phyloP scores from a whole-genome alignment of 2,888 invertebrate genomes.

The Drosophila differens region DNA sequence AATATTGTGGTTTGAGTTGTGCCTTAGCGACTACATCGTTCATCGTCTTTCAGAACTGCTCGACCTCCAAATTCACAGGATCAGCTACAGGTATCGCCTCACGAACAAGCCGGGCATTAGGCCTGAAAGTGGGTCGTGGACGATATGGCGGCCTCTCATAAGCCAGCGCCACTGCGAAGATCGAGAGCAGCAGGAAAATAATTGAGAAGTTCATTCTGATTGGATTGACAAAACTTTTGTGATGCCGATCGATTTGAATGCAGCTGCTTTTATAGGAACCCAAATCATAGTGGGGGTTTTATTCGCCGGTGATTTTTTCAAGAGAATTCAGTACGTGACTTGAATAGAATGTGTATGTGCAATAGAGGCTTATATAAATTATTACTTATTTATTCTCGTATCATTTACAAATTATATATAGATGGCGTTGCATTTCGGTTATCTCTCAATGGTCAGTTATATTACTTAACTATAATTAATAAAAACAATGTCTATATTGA shows the following conservation, averaged over 20 bases:
- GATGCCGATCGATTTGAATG: constrained; percentile 18
- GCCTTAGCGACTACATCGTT: too few relatives aligned
- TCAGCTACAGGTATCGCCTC: constrained; percentile 4
- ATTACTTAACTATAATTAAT: not conserved
- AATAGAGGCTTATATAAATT: not conserved
- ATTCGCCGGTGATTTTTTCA: constrained; percentile 13
- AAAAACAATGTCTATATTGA: not conserved
- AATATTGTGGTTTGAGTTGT: too few relatives aligned
- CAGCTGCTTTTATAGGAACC: constrained; percentile 27
- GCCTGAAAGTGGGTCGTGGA: constrained; percentile 26
- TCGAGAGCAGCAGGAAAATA: constrained; percentile 19
- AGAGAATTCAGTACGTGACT: not conserved
- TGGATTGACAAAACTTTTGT: constrained; percentile 15
- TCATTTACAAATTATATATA: not conserved
- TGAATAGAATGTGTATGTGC: not conserved
- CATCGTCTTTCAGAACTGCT: too few relatives aligned
- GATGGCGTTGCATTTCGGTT: not conserved
- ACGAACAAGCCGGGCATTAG: constrained; percentile 23
- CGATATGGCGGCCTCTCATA: constrained; percentile 12
- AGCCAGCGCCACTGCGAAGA: constrained; percentile 20
- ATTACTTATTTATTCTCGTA: not conserved
- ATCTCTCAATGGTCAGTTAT: not conserved
- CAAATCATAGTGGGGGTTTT: constrained; percentile 5
- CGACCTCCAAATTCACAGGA: too few relatives aligned
- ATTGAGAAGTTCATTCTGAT: constrained; percentile 39